Evolutionary conservation across 2,113 vertebrate genomes (phyloP).

Genomic region (Datnioides undecimradiatus): DNA sequence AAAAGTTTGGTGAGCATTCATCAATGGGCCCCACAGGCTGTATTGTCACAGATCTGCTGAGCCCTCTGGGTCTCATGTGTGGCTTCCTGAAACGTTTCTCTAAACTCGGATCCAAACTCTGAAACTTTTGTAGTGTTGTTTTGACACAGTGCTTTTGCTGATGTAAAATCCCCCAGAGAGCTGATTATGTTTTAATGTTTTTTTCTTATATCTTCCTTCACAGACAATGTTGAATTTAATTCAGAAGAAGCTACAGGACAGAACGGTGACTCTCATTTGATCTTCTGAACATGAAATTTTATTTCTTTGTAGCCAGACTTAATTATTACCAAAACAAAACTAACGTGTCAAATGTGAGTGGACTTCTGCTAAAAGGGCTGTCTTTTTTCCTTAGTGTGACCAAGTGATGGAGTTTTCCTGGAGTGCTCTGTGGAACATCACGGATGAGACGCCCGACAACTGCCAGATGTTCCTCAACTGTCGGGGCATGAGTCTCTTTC

Average conservation of each 20-base stretch:
- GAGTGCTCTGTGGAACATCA: slow-evolving; percentile 99
- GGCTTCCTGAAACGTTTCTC: too few species aligned
- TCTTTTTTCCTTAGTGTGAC: slow-evolving; percentile 87
- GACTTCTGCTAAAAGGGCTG: not conserved
- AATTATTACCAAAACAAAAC: too few species aligned
- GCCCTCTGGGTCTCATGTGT: too few species aligned
- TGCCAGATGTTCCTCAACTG: slow-evolving; percentile 99
- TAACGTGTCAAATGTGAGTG: not conserved
- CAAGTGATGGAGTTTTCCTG: slow-evolving; percentile 99
- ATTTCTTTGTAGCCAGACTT: not conserved
- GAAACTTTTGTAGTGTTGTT: too few species aligned
- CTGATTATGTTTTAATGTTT: not conserved
- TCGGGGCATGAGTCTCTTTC: slow-evolving; percentile 96
- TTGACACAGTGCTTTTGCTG: too few species aligned
- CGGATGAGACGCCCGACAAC: slow-evolving; percentile 97
- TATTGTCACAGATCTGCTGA: too few species aligned
- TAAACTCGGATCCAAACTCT: too few species aligned
- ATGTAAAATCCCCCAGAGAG: not conserved
- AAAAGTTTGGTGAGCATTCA: too few species aligned
- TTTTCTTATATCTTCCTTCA: not conserved
- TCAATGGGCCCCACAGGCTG: not conserved
- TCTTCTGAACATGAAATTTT: not conserved
- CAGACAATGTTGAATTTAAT: slow-evolving; percentile 99
- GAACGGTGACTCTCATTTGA: slow-evolving; percentile 87
- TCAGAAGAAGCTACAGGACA: slow-evolving; percentile 95